A percentile compares a stretch with the other conserved stretches of the same genome.
These are phyloP conservation scores for Actinemys pallida DNA, from an alignment of 2,113 vertebrate genomes.

Conservation along the genomic window DNA sequence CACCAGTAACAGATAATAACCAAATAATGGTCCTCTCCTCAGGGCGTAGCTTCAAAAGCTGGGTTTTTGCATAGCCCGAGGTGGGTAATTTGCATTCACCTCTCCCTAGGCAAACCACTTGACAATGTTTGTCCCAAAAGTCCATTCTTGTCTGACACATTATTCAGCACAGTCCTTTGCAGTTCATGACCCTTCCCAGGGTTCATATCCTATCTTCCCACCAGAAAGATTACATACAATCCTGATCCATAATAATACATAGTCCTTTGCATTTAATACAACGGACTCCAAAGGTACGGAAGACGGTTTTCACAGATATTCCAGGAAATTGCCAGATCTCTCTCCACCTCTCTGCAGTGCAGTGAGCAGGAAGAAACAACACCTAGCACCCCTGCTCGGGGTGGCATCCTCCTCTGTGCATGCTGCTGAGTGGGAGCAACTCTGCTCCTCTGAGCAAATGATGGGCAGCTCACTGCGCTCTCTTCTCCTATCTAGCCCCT, in stretches of 20 bases:
- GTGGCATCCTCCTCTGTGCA: background rate
- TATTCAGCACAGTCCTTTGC: background rate
- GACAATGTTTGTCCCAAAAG: background rate
- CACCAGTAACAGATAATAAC: background rate
- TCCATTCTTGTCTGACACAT: background rate
- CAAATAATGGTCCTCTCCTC: background rate
- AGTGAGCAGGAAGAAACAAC: background rate
- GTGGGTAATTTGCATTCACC: background rate
- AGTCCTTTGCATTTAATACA: background rate
- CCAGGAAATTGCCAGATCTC: background rate
- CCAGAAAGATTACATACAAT: background rate
- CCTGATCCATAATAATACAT: background rate
- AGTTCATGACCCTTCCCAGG: background rate
- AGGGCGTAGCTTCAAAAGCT: background rate
- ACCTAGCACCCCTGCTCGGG: background rate
- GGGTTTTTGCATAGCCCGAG: background rate
- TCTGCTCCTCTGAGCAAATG: background rate
- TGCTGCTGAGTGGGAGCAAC: background rate
- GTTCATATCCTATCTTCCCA: background rate
- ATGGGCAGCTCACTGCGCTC: background rate
- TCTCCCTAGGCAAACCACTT: background rate
- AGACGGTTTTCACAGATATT: background rate
- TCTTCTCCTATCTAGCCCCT: constrained; percentile 3
- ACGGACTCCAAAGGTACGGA: background rate
- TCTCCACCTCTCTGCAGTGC: background rate